phyloP scores from a whole-genome alignment of 2,113 vertebrate species.

The Actenoides hombroni region DNA sequence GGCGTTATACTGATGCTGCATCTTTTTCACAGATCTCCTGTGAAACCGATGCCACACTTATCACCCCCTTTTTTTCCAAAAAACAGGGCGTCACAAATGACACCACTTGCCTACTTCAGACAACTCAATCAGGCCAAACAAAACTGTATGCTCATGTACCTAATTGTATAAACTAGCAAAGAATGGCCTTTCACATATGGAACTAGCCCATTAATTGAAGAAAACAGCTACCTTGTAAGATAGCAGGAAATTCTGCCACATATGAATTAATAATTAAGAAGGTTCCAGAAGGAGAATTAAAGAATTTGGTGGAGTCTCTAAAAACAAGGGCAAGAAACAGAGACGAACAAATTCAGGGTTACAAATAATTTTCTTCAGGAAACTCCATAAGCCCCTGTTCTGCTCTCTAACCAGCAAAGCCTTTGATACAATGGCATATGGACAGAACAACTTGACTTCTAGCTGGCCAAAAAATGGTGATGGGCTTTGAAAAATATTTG shows the following conservation, averaged over 20 bases:
- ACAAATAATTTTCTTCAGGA: neutral
- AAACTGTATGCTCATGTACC: neutral
- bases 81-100: neutral
- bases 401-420: neutral
- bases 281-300: neutral
- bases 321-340: neutral
- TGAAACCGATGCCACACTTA: neutral
- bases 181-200: neutral
- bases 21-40: neutral
- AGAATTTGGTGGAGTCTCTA: neutral
- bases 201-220: neutral
- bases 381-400: neutral
- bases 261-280: neutral
- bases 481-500: neutral
- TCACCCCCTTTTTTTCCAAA: neutral
- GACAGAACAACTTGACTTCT: neutral
- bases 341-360: neutral
- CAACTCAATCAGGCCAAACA: neutral
- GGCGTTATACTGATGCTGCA: neutral
- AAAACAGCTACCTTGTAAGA: neutral
- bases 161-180: neutral
- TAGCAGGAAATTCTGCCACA: neutral
- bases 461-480: neutral
- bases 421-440: neutral
- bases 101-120: neutral